phyloP scores from a whole-genome alignment of 2,113 vertebrate genomes.

The Odocoileus hemionus region DNA sequence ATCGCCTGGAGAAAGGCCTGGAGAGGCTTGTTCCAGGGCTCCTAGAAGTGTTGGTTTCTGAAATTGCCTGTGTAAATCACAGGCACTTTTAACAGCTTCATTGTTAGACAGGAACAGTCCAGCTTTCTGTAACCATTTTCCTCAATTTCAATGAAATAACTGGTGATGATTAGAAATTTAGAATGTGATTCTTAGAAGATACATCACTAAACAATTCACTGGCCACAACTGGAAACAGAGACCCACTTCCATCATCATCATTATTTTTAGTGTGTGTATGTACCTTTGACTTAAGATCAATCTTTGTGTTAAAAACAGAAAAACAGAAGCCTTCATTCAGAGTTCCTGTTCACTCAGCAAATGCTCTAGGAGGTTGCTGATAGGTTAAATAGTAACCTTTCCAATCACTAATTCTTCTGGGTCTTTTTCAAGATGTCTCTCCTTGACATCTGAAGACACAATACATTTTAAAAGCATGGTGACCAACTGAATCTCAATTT shows the following conservation, averaged over 20 bases:
- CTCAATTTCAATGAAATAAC: background rate
- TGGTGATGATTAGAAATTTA: background rate
- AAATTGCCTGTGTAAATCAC: constrained; percentile 70
- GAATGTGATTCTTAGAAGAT: background rate
- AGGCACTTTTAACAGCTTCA: constrained; percentile 2
- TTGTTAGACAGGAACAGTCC: background rate
- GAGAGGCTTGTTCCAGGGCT: background rate
- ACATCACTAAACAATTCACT: background rate
- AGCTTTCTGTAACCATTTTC: background rate
- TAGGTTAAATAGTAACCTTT: constrained; percentile 23
- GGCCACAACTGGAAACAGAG: background rate
- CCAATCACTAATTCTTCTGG: background rate
- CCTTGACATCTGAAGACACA: background rate
- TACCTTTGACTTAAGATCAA: background rate
- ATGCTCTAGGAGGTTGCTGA: background rate
- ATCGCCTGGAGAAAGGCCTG: background rate
- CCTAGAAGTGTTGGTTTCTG: constrained; percentile 40
- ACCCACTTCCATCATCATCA: background rate
- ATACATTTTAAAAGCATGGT: background rate
- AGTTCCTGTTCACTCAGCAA: constrained; percentile 5
- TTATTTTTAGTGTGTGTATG: too few species aligned
- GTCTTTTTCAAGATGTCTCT: background rate
- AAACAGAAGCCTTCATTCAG: background rate
- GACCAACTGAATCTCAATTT: background rate
- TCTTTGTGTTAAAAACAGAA: constrained; percentile 41